These are phyloP conservation scores for Phoebastria nigripes DNA, from an alignment of 2,797 vertebrate genomes.

Conservation along the genomic window DNA sequence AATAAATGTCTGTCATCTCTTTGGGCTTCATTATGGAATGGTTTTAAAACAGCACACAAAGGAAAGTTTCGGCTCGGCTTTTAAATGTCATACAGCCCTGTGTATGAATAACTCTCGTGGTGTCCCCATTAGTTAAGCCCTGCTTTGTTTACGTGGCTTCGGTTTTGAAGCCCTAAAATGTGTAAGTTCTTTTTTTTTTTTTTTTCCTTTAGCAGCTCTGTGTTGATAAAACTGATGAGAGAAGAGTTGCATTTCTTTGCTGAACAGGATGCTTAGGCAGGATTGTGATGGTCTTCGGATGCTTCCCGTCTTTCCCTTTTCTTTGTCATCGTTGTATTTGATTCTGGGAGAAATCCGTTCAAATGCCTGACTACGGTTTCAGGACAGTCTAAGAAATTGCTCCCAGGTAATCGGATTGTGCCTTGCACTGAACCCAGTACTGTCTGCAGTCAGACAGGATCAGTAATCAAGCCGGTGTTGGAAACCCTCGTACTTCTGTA, in stretches of 20 bases:
- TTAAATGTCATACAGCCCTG: neutral
- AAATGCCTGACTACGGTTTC: neutral
- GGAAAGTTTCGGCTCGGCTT: neutral
- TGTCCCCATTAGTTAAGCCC: neutral
- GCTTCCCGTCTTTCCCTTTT: neutral
- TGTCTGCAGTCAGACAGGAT: neutral
- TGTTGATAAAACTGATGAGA: neutral
- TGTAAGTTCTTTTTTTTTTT: neutral
- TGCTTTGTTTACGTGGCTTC: neutral
- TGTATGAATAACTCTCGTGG: neutral
- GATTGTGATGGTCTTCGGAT: neutral
- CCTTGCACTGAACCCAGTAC: neutral
- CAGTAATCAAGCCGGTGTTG: neutral
- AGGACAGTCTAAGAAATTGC: neutral
- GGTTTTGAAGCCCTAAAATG: neutral
- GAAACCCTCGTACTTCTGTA: neutral
- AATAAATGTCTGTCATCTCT: conserved; percentile 13
- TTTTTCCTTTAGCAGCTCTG: fast-evolving
- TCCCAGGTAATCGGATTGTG: neutral
- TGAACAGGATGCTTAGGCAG: neutral
- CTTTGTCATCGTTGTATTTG: neutral
- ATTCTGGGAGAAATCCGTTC: neutral
- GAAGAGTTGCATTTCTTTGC: neutral
- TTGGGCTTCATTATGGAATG: neutral
- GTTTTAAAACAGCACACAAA: neutral